Percentiles rank a stretch among this genome's conserved stretches.
Evolutionary conservation across 1,140 invertebrate genomes (phyloP).

Genomic region (Calephelis virginiensis): DNA sequence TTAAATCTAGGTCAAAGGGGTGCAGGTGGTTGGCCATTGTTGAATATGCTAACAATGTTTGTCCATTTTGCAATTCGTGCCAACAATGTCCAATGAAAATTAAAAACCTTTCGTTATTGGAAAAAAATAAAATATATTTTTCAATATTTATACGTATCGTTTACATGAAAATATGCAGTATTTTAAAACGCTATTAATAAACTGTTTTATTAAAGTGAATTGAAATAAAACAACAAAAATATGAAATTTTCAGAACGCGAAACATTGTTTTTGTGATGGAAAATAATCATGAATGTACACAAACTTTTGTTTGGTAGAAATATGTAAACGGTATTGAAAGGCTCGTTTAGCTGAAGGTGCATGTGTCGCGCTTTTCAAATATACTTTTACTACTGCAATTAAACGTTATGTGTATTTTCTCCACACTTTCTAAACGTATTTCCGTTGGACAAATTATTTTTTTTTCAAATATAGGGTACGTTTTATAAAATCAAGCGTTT

Average conservation of each 20-base stretch:
- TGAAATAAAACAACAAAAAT: background rate
- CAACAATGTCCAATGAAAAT: background rate
- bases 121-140: background rate
- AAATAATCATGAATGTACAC: background rate
- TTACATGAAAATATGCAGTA: conserved; percentile 7
- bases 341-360: no score
- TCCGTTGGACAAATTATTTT: no score
- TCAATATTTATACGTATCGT: background rate
- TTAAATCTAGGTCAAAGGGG: conserved; percentile 7
- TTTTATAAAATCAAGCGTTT: no score
- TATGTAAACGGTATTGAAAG: no score
- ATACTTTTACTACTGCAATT: no score
- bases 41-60: conserved; percentile 12
- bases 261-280: background rate
- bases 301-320: no score
- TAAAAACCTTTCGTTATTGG: conserved; percentile 7
- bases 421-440: no score
- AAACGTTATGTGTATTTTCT: no score
- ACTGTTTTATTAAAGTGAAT: background rate
- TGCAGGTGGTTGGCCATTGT: conserved; percentile 9
- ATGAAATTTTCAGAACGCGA: background rate
- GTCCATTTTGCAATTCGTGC: conserved; percentile 2
- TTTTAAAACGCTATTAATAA: background rate
- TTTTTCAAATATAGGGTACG: no score
- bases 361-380: no score